Evolutionary conservation across 2,113 vertebrate species (phyloP).

Genomic region (Paramisgurnus dabryanus): DNA sequence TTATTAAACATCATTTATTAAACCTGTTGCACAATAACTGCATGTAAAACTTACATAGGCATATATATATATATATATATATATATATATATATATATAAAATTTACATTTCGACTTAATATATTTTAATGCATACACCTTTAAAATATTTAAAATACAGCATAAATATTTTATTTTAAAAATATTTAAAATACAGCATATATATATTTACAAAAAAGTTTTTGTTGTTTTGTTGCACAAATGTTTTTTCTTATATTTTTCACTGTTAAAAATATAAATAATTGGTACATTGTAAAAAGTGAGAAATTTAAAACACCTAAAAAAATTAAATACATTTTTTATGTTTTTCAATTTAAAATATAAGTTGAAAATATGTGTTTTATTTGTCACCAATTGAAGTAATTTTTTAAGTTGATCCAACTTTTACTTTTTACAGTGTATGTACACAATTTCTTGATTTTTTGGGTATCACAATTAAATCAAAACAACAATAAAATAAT

Average conservation of each 20-base stretch:
- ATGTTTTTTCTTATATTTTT: neutral
- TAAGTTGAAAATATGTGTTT: too few species aligned
- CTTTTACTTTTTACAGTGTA: too few species aligned
- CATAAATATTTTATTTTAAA: neutral
- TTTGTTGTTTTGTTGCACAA: neutral
- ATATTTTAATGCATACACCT: too few species aligned
- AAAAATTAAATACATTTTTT: too few species aligned
- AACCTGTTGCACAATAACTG: neutral
- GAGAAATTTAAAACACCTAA: too few species aligned
- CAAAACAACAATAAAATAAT: neutral
- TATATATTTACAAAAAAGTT: neutral
- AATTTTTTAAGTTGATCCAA: too few species aligned
- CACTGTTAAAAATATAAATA: constrained; percentile 3
- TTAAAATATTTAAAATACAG: neutral
- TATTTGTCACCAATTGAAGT: too few species aligned
- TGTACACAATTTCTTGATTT: neutral
- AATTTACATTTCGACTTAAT: neutral
- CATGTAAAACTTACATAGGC: neutral
- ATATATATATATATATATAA: too few species aligned
- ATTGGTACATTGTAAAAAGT: neutral
- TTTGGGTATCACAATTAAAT: neutral
- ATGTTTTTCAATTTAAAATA: too few species aligned
- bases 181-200: neutral
- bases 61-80: too few species aligned
- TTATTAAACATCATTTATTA: too few species aligned